phyloP scores from a whole-genome alignment of 2,113 vertebrate genomes.

The Gulo gulo region DNA sequence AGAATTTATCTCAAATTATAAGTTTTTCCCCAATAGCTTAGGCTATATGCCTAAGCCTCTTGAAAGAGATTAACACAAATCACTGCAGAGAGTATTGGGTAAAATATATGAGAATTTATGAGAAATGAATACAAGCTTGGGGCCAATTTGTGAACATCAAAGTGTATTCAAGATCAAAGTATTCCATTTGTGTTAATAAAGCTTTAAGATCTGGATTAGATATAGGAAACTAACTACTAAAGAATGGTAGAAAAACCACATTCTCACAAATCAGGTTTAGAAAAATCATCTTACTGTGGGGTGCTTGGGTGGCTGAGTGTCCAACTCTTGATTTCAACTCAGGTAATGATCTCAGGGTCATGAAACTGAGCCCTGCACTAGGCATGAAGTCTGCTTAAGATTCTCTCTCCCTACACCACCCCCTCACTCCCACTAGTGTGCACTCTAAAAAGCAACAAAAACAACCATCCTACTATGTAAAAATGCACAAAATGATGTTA shows the following conservation, averaged over 20 bases:
- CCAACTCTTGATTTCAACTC: background rate
- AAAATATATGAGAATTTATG: background rate
- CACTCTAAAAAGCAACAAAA: background rate
- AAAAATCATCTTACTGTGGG: background rate
- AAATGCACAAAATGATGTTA: background rate
- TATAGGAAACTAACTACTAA: background rate
- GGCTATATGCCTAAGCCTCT: background rate
- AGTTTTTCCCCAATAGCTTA: background rate
- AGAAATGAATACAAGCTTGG: background rate
- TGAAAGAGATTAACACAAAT: background rate
- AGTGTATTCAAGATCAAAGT: conserved; percentile 17
- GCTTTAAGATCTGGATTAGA: background rate
- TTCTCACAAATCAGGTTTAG: background rate
- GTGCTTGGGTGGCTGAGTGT: background rate
- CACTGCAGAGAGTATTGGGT: background rate
- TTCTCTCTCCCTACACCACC: background rate
- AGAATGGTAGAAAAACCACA: background rate
- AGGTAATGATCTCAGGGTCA: background rate
- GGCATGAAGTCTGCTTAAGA: background rate
- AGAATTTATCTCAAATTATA: background rate
- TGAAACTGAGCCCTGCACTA: background rate
- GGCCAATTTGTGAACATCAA: background rate
- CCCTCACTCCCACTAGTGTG: background rate
- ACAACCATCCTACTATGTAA: background rate
- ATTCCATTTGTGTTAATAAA: background rate